A percentile compares a stretch with the other conserved stretches of the same genome.
phyloP scores from a whole-genome alignment of 2,888 invertebrate species.

The Andrena minutula region DNA sequence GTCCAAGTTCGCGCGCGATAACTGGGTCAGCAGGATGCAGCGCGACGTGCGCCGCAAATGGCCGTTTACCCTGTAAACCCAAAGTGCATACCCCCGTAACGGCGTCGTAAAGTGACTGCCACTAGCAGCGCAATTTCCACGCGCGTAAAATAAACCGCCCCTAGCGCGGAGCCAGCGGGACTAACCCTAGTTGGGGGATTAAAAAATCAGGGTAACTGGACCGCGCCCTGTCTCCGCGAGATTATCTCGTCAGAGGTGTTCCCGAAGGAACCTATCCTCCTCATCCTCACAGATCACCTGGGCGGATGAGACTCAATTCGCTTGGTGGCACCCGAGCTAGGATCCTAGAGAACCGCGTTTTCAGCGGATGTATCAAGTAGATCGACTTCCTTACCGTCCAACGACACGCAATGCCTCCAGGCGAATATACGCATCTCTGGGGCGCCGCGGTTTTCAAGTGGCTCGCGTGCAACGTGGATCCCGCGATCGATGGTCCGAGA shows the following conservation, averaged over 20 bases:
- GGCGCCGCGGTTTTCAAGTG: slow-evolving; percentile 21
- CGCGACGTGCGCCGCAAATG: slow-evolving; percentile 48
- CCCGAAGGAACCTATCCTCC: background rate
- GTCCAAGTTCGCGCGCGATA: slow-evolving; percentile 59
- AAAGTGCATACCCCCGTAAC: slow-evolving; percentile 59
- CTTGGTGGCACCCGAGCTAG: too few species aligned
- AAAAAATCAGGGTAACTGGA: slow-evolving; percentile 22
- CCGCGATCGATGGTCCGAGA: background rate
- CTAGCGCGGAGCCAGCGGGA: slow-evolving; percentile 5
- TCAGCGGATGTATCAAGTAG: too few species aligned
- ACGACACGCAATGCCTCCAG: slow-evolving; percentile 82
- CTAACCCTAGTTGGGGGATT: background rate
- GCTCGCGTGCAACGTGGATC: slow-evolving; percentile 7
- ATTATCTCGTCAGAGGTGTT: slow-evolving; percentile 38
- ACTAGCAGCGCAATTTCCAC: background rate
- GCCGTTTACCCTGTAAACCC: slow-evolving; percentile 51
- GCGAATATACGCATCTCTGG: slow-evolving; percentile 80
- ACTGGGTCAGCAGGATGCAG: slow-evolving; percentile 61
- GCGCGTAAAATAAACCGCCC: background rate
- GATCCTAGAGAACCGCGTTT: too few species aligned
- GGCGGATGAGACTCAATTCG: too few species aligned
- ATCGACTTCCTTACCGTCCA: slow-evolving; percentile 77
- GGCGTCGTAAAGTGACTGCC: slow-evolving; percentile 49
- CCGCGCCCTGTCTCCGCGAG: background rate
- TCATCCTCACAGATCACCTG: too few species aligned